Evolutionary conservation across 2,797 vertebrate species (phyloP).

Genomic region (Sebastes nivosus): DNA sequence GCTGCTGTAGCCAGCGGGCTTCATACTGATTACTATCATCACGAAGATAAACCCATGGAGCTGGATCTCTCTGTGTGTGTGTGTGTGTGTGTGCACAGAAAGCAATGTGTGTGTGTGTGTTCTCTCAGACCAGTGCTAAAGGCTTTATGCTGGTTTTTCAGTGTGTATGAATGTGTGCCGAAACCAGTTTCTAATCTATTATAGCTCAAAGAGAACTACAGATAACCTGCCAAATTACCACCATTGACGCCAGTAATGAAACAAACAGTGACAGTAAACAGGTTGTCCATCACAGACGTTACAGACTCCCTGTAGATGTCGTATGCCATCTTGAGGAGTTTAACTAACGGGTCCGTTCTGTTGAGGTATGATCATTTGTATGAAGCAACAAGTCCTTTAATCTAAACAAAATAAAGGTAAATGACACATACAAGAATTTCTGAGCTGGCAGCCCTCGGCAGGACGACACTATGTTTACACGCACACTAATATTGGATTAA

Average conservation of each 20-base stretch:
- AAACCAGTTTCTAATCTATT: conserved; percentile 55
- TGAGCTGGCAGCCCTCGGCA: background rate
- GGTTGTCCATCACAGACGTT: background rate
- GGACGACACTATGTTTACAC: background rate
- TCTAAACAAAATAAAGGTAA: background rate
- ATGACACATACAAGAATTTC: background rate
- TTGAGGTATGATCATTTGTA: background rate
- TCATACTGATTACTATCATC: conserved; percentile 80
- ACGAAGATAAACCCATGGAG: conserved; percentile 73
- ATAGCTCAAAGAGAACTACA: conserved; percentile 50
- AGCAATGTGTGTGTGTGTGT: conserved; percentile 17
- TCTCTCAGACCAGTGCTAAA: conserved; percentile 15
- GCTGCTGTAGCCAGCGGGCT: conserved; percentile 75
- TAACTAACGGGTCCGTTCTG: background rate
- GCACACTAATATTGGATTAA: background rate
- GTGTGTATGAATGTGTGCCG: conserved; percentile 15
- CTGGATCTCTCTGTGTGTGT: conserved; percentile 33
- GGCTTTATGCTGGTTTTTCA: conserved; percentile 13
- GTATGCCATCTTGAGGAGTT: background rate
- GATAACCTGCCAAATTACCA: conserved; percentile 43
- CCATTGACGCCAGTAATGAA: conserved; percentile 21
- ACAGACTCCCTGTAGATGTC: conserved; percentile 1
- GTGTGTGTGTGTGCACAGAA: conserved; percentile 13
- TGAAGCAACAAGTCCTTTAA: background rate
- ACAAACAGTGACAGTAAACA: conserved; percentile 27